phyloP scores from a whole-genome alignment of 1,140 invertebrate genomes.

The Tetraneura akinire region DNA sequence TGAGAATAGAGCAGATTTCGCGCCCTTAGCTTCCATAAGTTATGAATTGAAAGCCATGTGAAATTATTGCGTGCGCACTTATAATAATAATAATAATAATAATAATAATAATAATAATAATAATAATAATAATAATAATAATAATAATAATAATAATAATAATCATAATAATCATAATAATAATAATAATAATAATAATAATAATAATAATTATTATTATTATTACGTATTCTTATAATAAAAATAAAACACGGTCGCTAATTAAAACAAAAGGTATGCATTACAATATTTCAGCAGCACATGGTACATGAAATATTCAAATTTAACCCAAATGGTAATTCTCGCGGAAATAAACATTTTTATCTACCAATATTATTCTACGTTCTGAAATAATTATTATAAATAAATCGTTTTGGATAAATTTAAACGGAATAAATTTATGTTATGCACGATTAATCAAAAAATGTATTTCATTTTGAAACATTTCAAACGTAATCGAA shows the following conservation, averaged over 20 bases:
- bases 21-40: too few species aligned
- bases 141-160: too few species aligned
- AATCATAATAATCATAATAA: too few species aligned
- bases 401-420: background rate
- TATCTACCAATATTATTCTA: slow-evolving; percentile 1
- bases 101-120: too few species aligned
- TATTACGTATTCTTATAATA: too few species aligned
- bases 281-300: background rate
- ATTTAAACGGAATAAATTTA: background rate
- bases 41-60: too few species aligned
- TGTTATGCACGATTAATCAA: background rate
- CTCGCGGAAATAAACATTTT: background rate
- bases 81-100: background rate
- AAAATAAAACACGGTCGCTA: background rate
- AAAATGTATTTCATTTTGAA: too few species aligned
- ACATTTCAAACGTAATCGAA: background rate
- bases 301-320: slow-evolving; percentile 4
- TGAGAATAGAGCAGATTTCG: too few species aligned
- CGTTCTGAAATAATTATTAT: background rate
- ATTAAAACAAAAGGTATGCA: background rate
- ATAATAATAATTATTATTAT: too few species aligned
- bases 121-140: too few species aligned
- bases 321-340: background rate
- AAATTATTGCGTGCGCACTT: background rate
- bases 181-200: too few species aligned